Conservation (phyloP, 2,888 invertebrate genomes). For the Stramonita haemastoma region DNA sequence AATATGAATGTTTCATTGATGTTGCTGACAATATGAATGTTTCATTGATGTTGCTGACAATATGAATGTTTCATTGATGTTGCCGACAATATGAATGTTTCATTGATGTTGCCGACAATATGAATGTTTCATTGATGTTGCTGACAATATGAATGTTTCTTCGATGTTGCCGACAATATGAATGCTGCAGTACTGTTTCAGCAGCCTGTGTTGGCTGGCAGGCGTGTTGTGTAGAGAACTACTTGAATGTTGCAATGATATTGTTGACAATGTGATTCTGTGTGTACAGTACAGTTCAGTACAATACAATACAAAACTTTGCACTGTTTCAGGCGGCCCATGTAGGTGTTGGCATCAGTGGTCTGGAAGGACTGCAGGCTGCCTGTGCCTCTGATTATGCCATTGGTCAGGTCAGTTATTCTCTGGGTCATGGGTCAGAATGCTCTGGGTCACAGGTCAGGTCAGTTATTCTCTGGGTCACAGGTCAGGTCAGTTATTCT, state of each 20-base stretch:
- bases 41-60: not conserved
- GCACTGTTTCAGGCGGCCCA: slow-evolving; percentile 85
- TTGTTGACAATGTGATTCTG: too few species aligned
- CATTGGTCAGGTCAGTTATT: slow-evolving; percentile 86
- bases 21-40: not conserved
- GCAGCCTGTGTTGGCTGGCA: too few species aligned
- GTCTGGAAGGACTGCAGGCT: slow-evolving; percentile 98
- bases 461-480: not conserved
- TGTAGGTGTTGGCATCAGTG: slow-evolving; percentile 98
- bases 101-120: too few species aligned
- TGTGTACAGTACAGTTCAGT: not conserved
- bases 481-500: not conserved
- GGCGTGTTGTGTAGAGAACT: too few species aligned
- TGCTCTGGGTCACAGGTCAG: not conserved
- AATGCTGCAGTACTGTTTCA: too few species aligned
- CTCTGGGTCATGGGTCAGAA: not conserved
- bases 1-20: not conserved
- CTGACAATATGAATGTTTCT: too few species aligned
- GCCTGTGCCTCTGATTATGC: slow-evolving; percentile 99
- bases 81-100: too few species aligned
- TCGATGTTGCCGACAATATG: too few species aligned
- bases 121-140: too few species aligned
- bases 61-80: too few species aligned
- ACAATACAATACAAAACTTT: not conserved
- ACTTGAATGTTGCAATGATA: too few species aligned